Evolutionary conservation across 2,888 invertebrate species (phyloP), one percentile per base, ranked within the genome.

Genomic region (Panzeria rudis): DNA sequence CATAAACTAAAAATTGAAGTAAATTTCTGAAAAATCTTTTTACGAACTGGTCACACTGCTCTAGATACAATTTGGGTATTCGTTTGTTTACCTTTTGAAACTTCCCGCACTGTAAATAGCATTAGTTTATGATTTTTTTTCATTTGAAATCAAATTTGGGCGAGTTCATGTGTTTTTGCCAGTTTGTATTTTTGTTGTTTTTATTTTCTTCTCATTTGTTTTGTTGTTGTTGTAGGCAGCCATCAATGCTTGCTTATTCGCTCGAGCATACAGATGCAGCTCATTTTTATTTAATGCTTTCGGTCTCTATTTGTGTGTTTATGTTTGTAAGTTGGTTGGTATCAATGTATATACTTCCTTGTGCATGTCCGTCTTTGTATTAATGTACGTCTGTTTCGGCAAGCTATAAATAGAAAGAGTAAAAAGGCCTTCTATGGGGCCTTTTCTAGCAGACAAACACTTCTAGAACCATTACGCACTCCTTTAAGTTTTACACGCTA

Each of bases 241-340:
- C 82, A 82, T 82, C 77, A 56, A 61, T 71, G 76, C 56, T 76
- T 82, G 82, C 76, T 76, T 71, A 82, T 71, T 82, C 76, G 76
- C 56, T 82, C 47, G 64, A 82, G 56, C 82, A 71, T 71, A 44
- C 41, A 64, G 20, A 77, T 82, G 25, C 64, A 69, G 56, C 56
- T 76, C 50, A 61, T 75, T 72, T 80, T 68, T 73, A 59, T 69
- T 78, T 69, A 32, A 44, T 61, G 44, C 15, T 23, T 50, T 59
- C n/a, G 56, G 11, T 77, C 29, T 47, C 50, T 50, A 68, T 69
- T 69, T 69, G 61, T 52, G 38, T 61, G 54, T 17, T 9, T 61
- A 68, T 35, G 25, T 29, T 38, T 35, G 61, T 38, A 59, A 56
- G 56, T 35, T 35, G 35, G 23, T 77, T 66, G 64, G 54, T 50